Evolutionary conservation across 2,888 invertebrate genomes (phyloP), one percentile per base, ranked within the genome.

Genomic region (Agrotis exclamationis): DNA sequence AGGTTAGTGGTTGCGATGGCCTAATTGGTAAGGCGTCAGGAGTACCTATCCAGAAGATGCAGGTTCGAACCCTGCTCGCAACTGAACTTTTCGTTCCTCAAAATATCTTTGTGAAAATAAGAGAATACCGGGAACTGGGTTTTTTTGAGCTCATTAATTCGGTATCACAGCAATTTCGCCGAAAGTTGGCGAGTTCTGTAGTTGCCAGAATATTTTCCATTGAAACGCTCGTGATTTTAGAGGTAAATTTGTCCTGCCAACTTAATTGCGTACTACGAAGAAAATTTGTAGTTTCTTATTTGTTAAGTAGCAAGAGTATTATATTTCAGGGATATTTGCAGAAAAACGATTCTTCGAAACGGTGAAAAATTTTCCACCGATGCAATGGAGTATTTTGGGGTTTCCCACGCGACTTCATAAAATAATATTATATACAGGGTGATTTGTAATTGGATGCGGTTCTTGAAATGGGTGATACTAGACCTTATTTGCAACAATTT

Each of bases 101-200:
- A n/a, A n/a, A n/a, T n/a, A n/a, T n/a, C n/a, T n/a, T n/a, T n/a
- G n/a, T n/a, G 3, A 28, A 28, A 11, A 24, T 53, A 51, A 65
- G 63, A 59, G 68, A 28, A 74, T 78, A 63, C 53, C 11, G 20
- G 50, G 13, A 68, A 71, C 44, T 70, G 33, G 56, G n/a, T n/a
- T 64, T 71, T 24, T n/a, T 59, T 5, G 28, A 56, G 24, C n/a
- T 72, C 58, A 63, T 67, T 74, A 65, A 74, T 72, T 80, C 45
- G 22, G 72, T 72, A 74, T 63, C 24, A 70, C 45, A 62, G 2
- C 39, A 77, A 72, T 64, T 45, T 62, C 11, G 9, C 6, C 5
- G 1, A 57, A 53, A 78, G n/a, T 74, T 63, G 11, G 18, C 39
- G 3, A 73, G 22, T 76, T 64, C 58, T 33, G 48, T 64, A 70